A percentile compares a stretch with the other conserved stretches of the same genome.
Evolutionary conservation across 2,888 invertebrate genomes (phyloP).

Genomic region (Chaetoderma sp.): DNA sequence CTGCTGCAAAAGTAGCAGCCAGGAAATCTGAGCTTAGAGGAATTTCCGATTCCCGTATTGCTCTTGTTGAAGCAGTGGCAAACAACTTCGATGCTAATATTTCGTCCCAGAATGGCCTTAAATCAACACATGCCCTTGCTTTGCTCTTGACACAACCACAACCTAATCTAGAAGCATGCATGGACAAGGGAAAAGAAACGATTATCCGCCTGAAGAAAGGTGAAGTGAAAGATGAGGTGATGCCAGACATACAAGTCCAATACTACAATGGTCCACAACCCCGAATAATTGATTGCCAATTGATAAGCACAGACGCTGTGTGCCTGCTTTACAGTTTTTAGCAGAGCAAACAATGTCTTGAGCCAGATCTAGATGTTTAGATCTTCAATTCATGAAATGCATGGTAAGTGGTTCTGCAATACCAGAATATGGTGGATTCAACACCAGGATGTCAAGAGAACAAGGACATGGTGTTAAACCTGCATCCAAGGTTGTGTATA

Average conservation of each 20-base stretch:
- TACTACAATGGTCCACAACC: too few relatives aligned
- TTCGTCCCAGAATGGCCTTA: conserved; percentile 29
- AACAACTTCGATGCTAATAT: conserved; percentile 38
- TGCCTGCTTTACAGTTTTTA: too few relatives aligned
- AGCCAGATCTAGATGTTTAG: too few relatives aligned
- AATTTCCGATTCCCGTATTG: conserved; percentile 10
- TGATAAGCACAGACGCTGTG: too few relatives aligned
- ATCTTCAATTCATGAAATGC: too few relatives aligned
- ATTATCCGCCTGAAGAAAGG: neutral
- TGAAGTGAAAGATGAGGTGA: too few relatives aligned
- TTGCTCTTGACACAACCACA: conserved; percentile 20
- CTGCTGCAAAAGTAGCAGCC: conserved; percentile 33
- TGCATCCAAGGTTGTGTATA: conserved; percentile 23
- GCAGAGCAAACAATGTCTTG: too few relatives aligned
- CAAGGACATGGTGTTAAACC: conserved; percentile 21
- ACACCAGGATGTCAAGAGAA: conserved; percentile 27
- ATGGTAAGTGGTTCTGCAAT: too few relatives aligned
- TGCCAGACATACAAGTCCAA: too few relatives aligned
- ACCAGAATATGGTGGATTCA: conserved; percentile 33
- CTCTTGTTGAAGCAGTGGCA: conserved; percentile 24
- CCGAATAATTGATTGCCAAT: too few relatives aligned
- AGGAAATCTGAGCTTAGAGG: neutral
- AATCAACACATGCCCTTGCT: conserved; percentile 29
- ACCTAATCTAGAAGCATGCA: neutral
- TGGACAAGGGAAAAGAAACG: neutral